A percentile compares a stretch with the other conserved stretches of the same genome.
phyloP scores from a whole-genome alignment of 1,140 invertebrate species.

The Bombus confusus region DNA sequence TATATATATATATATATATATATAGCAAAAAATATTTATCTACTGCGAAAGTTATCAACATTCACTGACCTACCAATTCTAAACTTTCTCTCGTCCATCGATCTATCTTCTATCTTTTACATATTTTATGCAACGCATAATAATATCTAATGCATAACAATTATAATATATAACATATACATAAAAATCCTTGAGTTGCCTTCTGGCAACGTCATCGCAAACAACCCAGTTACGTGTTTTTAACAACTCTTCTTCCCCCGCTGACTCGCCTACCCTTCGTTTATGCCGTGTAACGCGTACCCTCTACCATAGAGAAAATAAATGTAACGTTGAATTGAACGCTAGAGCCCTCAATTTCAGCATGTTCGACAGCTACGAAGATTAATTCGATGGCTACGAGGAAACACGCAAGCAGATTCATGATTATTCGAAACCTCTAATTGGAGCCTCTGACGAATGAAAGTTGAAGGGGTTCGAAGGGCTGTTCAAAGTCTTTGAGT shows the following conservation, averaged over 20 bases:
- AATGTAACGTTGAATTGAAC: conserved; percentile 17
- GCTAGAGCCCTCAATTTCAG: background rate
- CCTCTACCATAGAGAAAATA: background rate
- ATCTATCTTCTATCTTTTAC: too few species aligned
- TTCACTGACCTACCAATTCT: too few species aligned
- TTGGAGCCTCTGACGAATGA: background rate
- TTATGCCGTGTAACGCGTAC: background rate
- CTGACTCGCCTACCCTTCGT: background rate
- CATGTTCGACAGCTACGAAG: background rate
- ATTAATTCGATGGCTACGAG: background rate
- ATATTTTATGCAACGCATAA: too few species aligned
- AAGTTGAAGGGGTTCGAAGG: background rate
- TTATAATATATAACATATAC: too few species aligned
- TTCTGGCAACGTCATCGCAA: too few species aligned
- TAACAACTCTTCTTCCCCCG: background rate
- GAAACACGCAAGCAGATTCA: background rate
- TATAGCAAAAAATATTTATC: too few species aligned
- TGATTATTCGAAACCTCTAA: conserved; percentile 8
- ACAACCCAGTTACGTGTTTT: background rate
- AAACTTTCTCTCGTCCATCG: too few species aligned
- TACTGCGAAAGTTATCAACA: too few species aligned
- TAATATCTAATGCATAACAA: too few species aligned
- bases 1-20: too few species aligned
- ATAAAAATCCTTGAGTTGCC: too few species aligned
- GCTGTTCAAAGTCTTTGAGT: conserved; percentile 1